Conservation (phyloP, 2,888 invertebrate species). For the Geotrupes spiniger region DNA sequence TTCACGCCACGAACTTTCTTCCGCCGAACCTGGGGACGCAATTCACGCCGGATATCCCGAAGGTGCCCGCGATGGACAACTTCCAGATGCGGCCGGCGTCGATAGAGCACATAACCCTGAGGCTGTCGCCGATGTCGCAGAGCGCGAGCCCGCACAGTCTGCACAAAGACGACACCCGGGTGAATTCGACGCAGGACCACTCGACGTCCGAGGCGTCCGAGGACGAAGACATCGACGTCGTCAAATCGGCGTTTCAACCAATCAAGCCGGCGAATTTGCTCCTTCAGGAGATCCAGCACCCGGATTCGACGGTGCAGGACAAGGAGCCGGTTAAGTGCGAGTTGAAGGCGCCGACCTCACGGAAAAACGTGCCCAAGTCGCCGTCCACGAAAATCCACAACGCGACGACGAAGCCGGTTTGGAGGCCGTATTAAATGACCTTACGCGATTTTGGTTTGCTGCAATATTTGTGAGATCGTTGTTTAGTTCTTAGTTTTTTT, state of each 20-base stretch:
- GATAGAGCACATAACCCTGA: constrained; percentile 40
- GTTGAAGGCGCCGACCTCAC: constrained; percentile 60
- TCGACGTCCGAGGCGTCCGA: constrained; percentile 58
- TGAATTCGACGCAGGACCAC: constrained; percentile 62
- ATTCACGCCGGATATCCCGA: constrained; percentile 47
- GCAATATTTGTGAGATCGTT: constrained; percentile 16
- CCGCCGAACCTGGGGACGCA: constrained; percentile 43
- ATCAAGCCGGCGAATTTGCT: constrained; percentile 60
- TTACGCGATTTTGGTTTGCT: neutral
- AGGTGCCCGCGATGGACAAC: constrained; percentile 40
- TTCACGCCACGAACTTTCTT: constrained; percentile 27
- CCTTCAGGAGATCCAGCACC: constrained; percentile 55
- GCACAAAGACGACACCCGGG: constrained; percentile 50
- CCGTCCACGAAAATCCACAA: constrained; percentile 57
- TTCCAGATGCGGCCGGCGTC: constrained; percentile 38
- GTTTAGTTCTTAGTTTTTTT: neutral
- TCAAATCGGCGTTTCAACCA: constrained; percentile 72
- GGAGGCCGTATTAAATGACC: constrained; percentile 66
- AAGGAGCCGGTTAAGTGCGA: constrained; percentile 49
- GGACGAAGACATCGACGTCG: constrained; percentile 69
- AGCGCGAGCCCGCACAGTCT: constrained; percentile 54
- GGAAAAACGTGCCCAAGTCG: constrained; percentile 48
- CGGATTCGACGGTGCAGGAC: constrained; percentile 60
- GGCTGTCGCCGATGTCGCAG: constrained; percentile 57
- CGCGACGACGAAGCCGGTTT: constrained; percentile 63